Conservation (phyloP, 1,140 invertebrate genomes). For the Branchinecta lynchi region DNA sequence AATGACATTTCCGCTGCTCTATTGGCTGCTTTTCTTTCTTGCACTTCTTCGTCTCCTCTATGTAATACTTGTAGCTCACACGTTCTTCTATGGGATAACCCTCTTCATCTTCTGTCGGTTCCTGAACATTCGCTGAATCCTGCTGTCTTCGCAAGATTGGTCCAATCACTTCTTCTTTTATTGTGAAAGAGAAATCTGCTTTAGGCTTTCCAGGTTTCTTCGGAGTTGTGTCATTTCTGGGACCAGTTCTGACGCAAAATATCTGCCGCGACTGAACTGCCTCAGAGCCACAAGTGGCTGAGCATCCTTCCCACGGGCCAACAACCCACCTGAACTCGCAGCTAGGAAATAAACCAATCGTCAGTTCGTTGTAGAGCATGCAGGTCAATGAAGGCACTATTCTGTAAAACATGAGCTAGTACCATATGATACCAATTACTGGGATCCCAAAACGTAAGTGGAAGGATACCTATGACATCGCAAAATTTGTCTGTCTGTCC, state of each 20-base stretch:
- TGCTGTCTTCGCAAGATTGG: slow-evolving; percentile 9
- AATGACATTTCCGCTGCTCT: slow-evolving; percentile 25
- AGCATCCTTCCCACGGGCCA: slow-evolving; percentile 47
- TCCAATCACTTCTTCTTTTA: not conserved
- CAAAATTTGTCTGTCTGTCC: too few relatives aligned
- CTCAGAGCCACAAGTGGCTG: slow-evolving; percentile 40
- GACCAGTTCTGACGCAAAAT: slow-evolving; percentile 40
- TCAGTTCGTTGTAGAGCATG: slow-evolving; percentile 7
- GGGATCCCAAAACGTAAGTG: too few relatives aligned
- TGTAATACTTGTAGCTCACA: slow-evolving; percentile 31
- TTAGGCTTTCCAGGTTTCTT: not conserved
- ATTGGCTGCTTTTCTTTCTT: slow-evolving; percentile 24
- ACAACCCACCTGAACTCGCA: slow-evolving; percentile 45
- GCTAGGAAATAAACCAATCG: slow-evolving; percentile 29
- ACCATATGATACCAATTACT: too few relatives aligned
- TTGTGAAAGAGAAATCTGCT: slow-evolving; percentile 1
- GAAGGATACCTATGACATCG: too few relatives aligned
- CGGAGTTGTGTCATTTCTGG: slow-evolving; percentile 8
- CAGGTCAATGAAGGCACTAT: too few relatives aligned
- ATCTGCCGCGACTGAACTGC: slow-evolving; percentile 44
- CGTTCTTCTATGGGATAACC: slow-evolving; percentile 13
- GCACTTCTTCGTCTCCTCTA: slow-evolving; percentile 40
- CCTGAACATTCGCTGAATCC: not conserved
- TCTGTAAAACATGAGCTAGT: too few relatives aligned
- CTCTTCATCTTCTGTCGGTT: slow-evolving; percentile 13